Evolutionary conservation across 2,888 invertebrate genomes (phyloP), one percentile per base, ranked within the genome.

Genomic region (Lasioglossum villosulum): DNA sequence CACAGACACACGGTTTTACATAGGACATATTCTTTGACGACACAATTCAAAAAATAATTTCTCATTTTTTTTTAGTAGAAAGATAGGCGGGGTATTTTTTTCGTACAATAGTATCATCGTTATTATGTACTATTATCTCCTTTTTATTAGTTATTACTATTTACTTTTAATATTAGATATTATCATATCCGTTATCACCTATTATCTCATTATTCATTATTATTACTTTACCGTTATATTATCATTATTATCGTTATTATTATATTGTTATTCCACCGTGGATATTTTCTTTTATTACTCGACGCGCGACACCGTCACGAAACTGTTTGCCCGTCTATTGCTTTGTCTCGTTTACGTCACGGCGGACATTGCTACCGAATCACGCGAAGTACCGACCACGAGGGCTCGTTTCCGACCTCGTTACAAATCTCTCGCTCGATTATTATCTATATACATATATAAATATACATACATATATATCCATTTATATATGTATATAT

Each of bases 11-110:
- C 87, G 87, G 80, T 89, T 87, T 63, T 23, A 90, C 88, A 83
- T 88, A 90, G 88, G 90, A 91, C 86, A 89, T 70, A 70, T 88
- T 63, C 88, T 89, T 92, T 89, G 91, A 93, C 92, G 92, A 93
- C 92, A 91, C 92, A 93, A 93, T 94, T 94, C 93, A 92, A 94
- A 94, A 94, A 94, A 94, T 94, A 94, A 93, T 93, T 92, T 90
- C 91, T 91, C 88, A 88, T 91, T 89, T 91, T 56, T 56, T 56
- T n/a, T 93, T 89, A 92, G 93, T 94, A 94, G 93, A 94, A 94
- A 93, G 94, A 93, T 94, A 94, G 93, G 93, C 93, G 91, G 92
- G 93, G 93, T 86, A 89, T 90, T 89, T 89, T 90, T 89, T 89
- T 90, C 90, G 88, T 91, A 90, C 87, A 90, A 90, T 89, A 90